Evolutionary conservation across 1,140 invertebrate species (phyloP).

Genomic region (Drosophila kurseongensis): DNA sequence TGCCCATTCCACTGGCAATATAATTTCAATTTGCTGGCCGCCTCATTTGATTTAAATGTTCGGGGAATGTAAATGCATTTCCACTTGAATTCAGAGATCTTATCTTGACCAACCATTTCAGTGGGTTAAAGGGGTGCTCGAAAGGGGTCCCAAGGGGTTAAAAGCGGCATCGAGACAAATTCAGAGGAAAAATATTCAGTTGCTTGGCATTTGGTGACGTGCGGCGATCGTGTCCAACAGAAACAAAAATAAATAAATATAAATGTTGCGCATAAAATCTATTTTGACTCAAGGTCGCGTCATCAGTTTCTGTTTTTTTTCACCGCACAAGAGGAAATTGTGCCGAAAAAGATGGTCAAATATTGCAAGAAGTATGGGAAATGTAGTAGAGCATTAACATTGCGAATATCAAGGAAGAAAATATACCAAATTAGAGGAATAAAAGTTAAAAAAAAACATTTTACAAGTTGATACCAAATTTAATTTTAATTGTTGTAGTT

Average conservation of each 20-base stretch:
- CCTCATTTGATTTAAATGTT: constrained; percentile 34
- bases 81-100: constrained; percentile 49
- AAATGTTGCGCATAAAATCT: constrained; percentile 70
- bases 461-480: too few species aligned
- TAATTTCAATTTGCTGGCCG: constrained; percentile 30
- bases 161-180: constrained; percentile 1
- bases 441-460: too few species aligned
- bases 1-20: constrained; percentile 9
- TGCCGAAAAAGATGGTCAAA: background rate
- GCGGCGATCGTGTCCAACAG: constrained; percentile 32
- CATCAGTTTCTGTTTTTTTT: constrained; percentile 60
- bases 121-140: background rate
- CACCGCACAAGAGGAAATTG: background rate
- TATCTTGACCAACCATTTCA: constrained; percentile 22
- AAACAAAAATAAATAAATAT: constrained; percentile 33
- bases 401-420: background rate
- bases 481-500: too few species aligned
- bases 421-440: too few species aligned
- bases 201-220: constrained; percentile 49
- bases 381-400: constrained; percentile 1
- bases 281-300: constrained; percentile 77
- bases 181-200: constrained; percentile 39
- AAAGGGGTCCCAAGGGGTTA: constrained; percentile 10
- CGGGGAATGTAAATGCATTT: constrained; percentile 41
- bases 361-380: background rate